Evolutionary conservation across 2,888 invertebrate genomes (phyloP).

Genomic region (Polymixis lichenea): DNA sequence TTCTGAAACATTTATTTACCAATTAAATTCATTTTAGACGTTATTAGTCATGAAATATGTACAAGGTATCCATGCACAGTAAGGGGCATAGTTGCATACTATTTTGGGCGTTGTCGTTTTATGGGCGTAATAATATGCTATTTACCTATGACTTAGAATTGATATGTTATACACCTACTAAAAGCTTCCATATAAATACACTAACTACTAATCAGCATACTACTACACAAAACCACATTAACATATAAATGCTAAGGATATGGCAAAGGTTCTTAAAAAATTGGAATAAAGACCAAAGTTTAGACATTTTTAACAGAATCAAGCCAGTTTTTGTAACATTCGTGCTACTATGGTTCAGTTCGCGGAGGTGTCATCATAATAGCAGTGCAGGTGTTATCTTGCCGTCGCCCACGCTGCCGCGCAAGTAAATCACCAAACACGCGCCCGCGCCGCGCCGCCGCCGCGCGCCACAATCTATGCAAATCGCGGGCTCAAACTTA

Average conservation of each 20-base stretch:
- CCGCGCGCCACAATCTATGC: conserved; percentile 87
- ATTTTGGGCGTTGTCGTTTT: not conserved
- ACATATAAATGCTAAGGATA: not conserved
- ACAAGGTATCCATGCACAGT: not conserved
- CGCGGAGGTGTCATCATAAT: conserved; percentile 65
- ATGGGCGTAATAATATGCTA: not conserved
- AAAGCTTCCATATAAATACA: not conserved
- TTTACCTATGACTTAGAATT: not conserved
- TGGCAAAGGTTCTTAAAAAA: not conserved
- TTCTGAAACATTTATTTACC: not conserved
- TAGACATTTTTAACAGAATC: not conserved
- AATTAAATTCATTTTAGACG: not conserved
- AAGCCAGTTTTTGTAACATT: conserved; percentile 44
- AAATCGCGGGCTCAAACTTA: conserved; percentile 88
- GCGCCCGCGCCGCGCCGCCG: conserved; percentile 66
- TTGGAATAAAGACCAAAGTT: not conserved
- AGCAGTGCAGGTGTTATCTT: conserved; percentile 75
- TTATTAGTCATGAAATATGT: not conserved
- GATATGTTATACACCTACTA: not conserved
- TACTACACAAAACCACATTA: not conserved
- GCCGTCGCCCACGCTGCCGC: conserved; percentile 73
- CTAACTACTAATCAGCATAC: not conserved
- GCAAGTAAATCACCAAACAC: conserved; percentile 84
- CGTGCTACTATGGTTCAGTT: conserved; percentile 47
- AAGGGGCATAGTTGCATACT: not conserved